Evolutionary conservation across 2,888 invertebrate genomes (phyloP).

Genomic region (Stenodera caucasica): DNA sequence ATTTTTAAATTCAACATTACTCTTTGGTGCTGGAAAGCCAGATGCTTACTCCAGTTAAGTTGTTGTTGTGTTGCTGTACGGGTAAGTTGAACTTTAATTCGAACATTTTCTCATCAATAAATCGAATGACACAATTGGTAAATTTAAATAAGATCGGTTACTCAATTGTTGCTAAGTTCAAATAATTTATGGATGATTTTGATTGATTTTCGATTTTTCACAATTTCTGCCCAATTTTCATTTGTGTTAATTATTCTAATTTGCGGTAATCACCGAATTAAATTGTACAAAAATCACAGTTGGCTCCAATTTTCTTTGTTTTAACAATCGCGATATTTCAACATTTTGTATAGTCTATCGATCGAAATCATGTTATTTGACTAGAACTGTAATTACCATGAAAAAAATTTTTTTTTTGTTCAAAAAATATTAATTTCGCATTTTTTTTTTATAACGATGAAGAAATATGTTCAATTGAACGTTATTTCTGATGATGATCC

Average conservation of each 20-base stretch:
- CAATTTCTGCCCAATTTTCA: not conserved
- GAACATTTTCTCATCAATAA: too few species aligned
- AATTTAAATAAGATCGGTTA: not conserved
- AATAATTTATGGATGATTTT: not conserved
- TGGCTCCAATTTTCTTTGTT: not conserved
- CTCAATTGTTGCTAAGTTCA: not conserved
- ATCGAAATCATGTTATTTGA: too few species aligned
- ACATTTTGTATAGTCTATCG: too few species aligned
- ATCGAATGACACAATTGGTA: not conserved
- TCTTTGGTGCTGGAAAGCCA: constrained; percentile 9
- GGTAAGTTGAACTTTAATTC: too few species aligned
- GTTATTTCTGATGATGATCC: not conserved
- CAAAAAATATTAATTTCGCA: too few species aligned
- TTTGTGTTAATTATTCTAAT: not conserved
- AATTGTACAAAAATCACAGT: not conserved
- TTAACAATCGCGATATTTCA: too few species aligned
- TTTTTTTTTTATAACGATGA: too few species aligned
- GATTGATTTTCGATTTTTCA: not conserved
- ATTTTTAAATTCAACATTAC: constrained; percentile 10
- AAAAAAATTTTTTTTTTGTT: too few species aligned
- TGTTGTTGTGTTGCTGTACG: not conserved
- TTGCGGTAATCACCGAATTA: not conserved
- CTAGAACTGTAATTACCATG: too few species aligned
- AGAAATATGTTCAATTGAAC: not conserved
- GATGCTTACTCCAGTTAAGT: constrained; percentile 14